Percentiles rank a stretch among this genome's conserved stretches.
Evolutionary conservation across 2,113 vertebrate genomes (phyloP).

Genomic region (Gobiocypris rarus): DNA sequence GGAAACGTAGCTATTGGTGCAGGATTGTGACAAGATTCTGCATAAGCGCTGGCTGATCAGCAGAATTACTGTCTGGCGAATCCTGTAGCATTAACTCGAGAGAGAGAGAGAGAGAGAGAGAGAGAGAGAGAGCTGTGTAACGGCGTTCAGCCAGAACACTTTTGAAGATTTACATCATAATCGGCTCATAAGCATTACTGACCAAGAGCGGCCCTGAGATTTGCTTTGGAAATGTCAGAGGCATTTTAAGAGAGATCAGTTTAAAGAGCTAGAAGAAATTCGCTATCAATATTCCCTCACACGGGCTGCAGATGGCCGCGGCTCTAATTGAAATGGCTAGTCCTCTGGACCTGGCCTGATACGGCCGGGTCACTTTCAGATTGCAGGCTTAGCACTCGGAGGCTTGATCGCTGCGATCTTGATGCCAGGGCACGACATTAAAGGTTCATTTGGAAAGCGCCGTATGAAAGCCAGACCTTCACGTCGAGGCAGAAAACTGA

Average conservation of each 20-base stretch:
- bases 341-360: slow-evolving; percentile 7
- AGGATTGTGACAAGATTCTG: not conserved
- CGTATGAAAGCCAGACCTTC: not conserved
- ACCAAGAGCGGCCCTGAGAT: slow-evolving; percentile 45
- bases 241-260: slow-evolving; percentile 49
- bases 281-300: slow-evolving; percentile 23
- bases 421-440: not conserved
- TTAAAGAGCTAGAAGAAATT: slow-evolving; percentile 41
- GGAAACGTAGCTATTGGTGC: not conserved
- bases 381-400: slow-evolving; percentile 14
- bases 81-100: too few species aligned
- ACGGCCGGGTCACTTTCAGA: slow-evolving; percentile 26
- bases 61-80: slow-evolving; percentile 57
- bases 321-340: slow-evolving; percentile 33
- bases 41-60: not conserved
- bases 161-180: slow-evolving; percentile 52
- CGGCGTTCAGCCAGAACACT: slow-evolving; percentile 42
- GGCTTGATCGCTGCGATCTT: not conserved
- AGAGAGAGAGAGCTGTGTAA: slow-evolving; percentile 29
- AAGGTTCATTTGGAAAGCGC: slow-evolving; percentile 1
- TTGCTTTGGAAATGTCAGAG: slow-evolving; percentile 53
- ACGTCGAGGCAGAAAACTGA: not conserved
- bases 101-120: slow-evolving; percentile 36
- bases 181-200: slow-evolving; percentile 49
- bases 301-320: not conserved